Evolutionary conservation across 2,113 vertebrate species (phyloP), one percentile per base, ranked within the genome.

Genomic region (Tachycineta bicolor): DNA sequence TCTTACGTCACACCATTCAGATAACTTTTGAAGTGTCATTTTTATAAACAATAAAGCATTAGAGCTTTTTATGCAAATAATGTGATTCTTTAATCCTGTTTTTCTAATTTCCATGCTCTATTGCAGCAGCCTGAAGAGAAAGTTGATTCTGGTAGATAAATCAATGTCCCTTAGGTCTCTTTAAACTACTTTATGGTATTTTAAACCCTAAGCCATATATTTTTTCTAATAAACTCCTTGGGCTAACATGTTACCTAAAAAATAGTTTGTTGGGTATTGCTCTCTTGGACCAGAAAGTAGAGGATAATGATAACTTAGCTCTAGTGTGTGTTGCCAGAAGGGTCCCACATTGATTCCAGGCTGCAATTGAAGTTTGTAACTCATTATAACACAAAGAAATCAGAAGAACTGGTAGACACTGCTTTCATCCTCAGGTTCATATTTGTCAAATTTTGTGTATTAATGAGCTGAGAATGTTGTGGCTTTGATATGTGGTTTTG

Each of bases 131-230:
- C 49, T 91, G 82, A 86, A 94, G 63, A 92, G 88, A 62, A 83
- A 58, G 80, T 92, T 95, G 95, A 91, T 80, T 93, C 89, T 87
- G 74, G 84, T 62, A 91, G 93, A 91, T 96, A 96, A 97, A 94
- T 94, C 89, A 63, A 60, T 93, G 87, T 91, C 93, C 93, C 89
- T 76, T 55, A 93, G 91, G 91, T 71, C 79, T 94, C 87, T 87
- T 96, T 93, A 96, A 97, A 87, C 74, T 58, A 49, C 78, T 96
- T 96, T 93, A 95, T 92, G 65, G 81, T 76, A 62, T 94, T 96
- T 85, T 75, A 83, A 94, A 84, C 63, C 60, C 55, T 90, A 94
- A 95, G 81, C 81, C 70, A 37, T 96, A 74, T 93, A 83, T 94
- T 96, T 94, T 96, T 93, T 71, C 85, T 89, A 91, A 91, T 96